Evolutionary conservation across 2,113 vertebrate species (phyloP), one percentile per base, ranked within the genome.

Genomic region (Cyprinodon tularosa): DNA sequence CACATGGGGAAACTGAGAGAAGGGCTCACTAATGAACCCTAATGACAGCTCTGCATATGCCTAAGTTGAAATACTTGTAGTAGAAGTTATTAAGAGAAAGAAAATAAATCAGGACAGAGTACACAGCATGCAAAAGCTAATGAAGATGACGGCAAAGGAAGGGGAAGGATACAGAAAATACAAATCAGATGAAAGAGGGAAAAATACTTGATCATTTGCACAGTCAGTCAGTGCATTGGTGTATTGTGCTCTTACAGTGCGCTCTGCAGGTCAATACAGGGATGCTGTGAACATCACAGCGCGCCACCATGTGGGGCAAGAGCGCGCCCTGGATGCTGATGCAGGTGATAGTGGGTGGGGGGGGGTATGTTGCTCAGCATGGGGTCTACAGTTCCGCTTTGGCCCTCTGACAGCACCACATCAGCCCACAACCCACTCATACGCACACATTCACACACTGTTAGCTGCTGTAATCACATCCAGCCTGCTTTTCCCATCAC

Each of bases 21-120:
- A 70, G 66, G 79, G 72, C 83, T 91, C 81, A 91, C 91, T 88
- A 91, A 74, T 72, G 77, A 89, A 86, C 79, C 90, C 87, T 76
- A 61, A 71, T 87, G 90, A 87, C 81, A 83, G 92, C 74, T 69
- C 84, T 78, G 85, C 80, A 83, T 78, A 71, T 44, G 69, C 81
- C 84, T 84, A 62, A 39, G 73, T 80, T 70, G 13, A 70, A 74
- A 29, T 68, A 78, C 1, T 78, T 66, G 74, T 69, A 74, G 45
- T 22, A 50, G 75, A 68, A 74, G 50, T 14, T 29, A 42, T 71
- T 61, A 47, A 57, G 39, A 0, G 38, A 66, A 39, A 14, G 36
- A 60, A 12, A 42, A 36, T 12, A 44, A 67, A 73, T 3, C 13
- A 22, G 11, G 57, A 53, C 38, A 71, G 22, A 48, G 48, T 7